A percentile compares a stretch with the other conserved stretches of the same genome.
phyloP scores from a whole-genome alignment of 2,888 invertebrate species.

The Eueremaeus valkanovi region DNA sequence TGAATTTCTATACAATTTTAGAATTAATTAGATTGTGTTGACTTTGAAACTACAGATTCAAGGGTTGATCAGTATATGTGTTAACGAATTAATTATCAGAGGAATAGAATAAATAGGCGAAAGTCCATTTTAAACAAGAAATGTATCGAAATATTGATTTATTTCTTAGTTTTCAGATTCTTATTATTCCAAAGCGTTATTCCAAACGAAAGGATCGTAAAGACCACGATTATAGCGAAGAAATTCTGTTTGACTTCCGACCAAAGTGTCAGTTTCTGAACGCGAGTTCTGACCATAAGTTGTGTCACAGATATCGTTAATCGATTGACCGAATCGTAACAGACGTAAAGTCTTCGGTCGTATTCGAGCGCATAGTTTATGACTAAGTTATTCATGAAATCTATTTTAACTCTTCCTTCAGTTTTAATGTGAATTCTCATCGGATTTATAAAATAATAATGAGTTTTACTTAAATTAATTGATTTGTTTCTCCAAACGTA shows the following conservation, averaged over 20 bases:
- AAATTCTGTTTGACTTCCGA: not conserved
- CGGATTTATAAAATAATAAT: conserved; percentile 54
- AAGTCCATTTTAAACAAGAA: too few species aligned
- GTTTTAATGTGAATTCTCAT: conserved; percentile 56
- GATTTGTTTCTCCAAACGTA: conserved; percentile 35
- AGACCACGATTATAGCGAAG: not conserved
- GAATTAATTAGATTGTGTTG: too few species aligned
- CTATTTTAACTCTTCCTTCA: conserved; percentile 59
- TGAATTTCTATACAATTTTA: too few species aligned
- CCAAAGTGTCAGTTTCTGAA: not conserved
- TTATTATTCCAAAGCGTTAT: not conserved
- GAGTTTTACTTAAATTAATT: conserved; percentile 49
- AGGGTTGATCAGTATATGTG: too few species aligned
- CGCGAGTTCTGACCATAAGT: not conserved
- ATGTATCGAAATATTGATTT: not conserved
- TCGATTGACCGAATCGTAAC: not conserved
- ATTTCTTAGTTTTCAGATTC: not conserved
- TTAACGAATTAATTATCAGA: too few species aligned
- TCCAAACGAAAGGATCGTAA: not conserved
- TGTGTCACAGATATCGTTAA: not conserved
- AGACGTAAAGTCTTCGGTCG: conserved; percentile 36
- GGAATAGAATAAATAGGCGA: too few species aligned
- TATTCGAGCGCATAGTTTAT: conserved; percentile 55
- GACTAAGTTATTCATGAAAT: conserved; percentile 59
- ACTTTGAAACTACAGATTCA: too few species aligned